These are phyloP conservation scores for Leptinotarsa defecta DNA, from an alignment of 1,140 invertebrate genomes.

Conservation along the genomic window DNA sequence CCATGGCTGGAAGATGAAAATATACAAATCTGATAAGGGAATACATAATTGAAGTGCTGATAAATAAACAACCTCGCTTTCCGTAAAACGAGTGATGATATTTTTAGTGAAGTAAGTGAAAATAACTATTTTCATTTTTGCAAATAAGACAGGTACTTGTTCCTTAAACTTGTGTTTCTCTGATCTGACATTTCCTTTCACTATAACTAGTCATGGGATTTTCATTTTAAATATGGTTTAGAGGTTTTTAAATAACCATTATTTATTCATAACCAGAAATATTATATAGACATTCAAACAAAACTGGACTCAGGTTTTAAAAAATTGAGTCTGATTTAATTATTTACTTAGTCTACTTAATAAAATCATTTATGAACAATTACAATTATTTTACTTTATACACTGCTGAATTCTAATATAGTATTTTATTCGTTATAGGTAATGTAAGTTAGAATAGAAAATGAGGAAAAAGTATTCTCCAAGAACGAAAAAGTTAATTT, in stretches of 20 bases:
- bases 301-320: too few relatives aligned
- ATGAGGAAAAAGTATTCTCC: not conserved
- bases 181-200: constrained; percentile 53
- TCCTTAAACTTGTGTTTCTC: constrained; percentile 44
- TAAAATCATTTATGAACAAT: not conserved
- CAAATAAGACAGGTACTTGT: constrained; percentile 48
- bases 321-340: not conserved
- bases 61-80: constrained; percentile 16
- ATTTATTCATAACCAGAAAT: not conserved
- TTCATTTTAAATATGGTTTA: constrained; percentile 44
- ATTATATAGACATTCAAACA: not conserved
- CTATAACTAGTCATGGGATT: constrained; percentile 43
- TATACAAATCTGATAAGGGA: constrained; percentile 43
- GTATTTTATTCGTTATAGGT: not conserved
- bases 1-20: constrained; percentile 42
- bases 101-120: constrained; percentile 28
- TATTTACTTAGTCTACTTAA: not conserved
- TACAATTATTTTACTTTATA: not conserved
- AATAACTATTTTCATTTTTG: constrained; percentile 20
- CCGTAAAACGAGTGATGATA: constrained; percentile 7
- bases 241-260: constrained; percentile 22
- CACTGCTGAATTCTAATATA: not conserved
- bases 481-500: not conserved
- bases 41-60: constrained; percentile 25
- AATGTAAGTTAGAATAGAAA: not conserved